Evolutionary conservation across 2,888 invertebrate species (phyloP).

Genomic region (Bedellia somnulentella): DNA sequence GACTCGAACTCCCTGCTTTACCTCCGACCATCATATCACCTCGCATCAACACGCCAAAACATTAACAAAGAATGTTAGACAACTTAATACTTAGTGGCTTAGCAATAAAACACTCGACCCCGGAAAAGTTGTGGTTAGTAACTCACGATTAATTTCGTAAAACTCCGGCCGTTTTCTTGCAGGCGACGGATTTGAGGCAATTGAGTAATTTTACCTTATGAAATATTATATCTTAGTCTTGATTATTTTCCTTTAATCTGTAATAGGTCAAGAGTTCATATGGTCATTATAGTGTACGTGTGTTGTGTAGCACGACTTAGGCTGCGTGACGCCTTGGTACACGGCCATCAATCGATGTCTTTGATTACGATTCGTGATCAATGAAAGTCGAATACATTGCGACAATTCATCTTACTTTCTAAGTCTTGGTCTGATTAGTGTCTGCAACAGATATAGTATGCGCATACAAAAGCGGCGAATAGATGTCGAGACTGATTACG

Average conservation of each 20-base stretch:
- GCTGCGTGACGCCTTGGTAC: too few relatives aligned
- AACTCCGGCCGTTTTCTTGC: slow-evolving; percentile 28
- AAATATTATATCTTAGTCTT: slow-evolving; percentile 19
- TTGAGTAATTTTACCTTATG: slow-evolving; percentile 31
- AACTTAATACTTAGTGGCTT: slow-evolving; percentile 18
- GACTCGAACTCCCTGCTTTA: slow-evolving; percentile 13
- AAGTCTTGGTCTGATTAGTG: not conserved
- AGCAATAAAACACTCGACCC: slow-evolving; percentile 28
- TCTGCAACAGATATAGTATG: slow-evolving; percentile 21
- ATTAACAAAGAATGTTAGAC: slow-evolving; percentile 24
- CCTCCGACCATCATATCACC: too few relatives aligned
- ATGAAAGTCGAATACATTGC: too few relatives aligned
- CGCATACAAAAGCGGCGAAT: slow-evolving; percentile 20
- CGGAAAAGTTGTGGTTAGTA: slow-evolving; percentile 40
- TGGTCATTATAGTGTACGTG: too few relatives aligned
- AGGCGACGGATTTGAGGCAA: slow-evolving; percentile 20
- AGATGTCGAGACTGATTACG: slow-evolving; percentile 20
- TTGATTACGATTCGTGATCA: too few relatives aligned
- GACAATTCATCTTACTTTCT: slow-evolving; percentile 4
- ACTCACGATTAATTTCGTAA: slow-evolving; percentile 51
- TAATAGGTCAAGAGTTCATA: slow-evolving; percentile 5
- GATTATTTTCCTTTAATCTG: slow-evolving; percentile 13
- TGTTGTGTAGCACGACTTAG: too few relatives aligned
- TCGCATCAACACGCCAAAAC: too few relatives aligned
- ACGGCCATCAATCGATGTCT: too few relatives aligned